phyloP scores from a whole-genome alignment of 1,140 invertebrate genomes.

The Amphibalanus amphitrite region DNA sequence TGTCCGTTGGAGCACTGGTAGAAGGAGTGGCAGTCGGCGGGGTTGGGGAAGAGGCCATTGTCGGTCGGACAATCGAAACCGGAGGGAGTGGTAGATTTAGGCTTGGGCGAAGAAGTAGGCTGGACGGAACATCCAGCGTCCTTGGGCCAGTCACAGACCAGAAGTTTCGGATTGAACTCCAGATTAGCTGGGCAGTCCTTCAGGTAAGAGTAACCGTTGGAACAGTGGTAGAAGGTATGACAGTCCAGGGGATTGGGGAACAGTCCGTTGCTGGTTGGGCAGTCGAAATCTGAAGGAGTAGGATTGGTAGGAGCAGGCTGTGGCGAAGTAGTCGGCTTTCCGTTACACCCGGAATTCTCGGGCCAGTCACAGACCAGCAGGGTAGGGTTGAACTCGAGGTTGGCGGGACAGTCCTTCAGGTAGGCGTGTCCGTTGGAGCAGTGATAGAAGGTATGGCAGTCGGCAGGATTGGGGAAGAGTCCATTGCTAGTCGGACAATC shows the following conservation, averaged over 20 bases:
- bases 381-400: too few species aligned
- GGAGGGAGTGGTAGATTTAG: background rate
- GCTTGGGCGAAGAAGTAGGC: background rate
- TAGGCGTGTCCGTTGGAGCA: too few species aligned
- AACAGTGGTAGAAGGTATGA: conserved; percentile 13
- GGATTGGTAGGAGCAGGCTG: conserved; percentile 2
- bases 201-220: conserved; percentile 20
- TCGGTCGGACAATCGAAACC: background rate
- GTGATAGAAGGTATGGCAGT: too few species aligned
- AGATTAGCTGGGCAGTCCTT: conserved; percentile 17
- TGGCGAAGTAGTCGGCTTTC: background rate
- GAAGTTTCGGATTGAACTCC: conserved; percentile 5
- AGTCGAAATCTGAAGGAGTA: background rate
- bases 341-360: too few species aligned
- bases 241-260: conserved; percentile 10
- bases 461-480: too few species aligned
- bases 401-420: too few species aligned
- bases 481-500: too few species aligned
- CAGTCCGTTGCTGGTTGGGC: background rate
- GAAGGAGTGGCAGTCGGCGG: conserved; percentile 9
- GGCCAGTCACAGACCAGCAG: too few species aligned
- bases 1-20: conserved; percentile 4
- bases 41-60: conserved; percentile 10
- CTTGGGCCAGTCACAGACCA: conserved; percentile 11
- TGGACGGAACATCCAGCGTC: conserved; percentile 1